Evolutionary conservation across 1,140 invertebrate genomes (phyloP).

Genomic region (Sycobia sp.): DNA sequence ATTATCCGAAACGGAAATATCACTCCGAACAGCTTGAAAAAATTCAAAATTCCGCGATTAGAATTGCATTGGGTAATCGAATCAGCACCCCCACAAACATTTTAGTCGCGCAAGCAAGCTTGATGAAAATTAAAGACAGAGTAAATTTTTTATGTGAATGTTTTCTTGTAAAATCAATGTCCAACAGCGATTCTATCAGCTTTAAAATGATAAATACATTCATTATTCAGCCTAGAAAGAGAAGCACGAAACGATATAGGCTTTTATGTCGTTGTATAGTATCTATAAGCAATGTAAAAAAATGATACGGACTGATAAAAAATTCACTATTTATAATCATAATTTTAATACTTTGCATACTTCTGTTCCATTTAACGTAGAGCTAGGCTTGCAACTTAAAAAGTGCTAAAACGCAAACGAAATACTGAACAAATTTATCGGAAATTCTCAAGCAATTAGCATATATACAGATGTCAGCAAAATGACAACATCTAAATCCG

Average conservation of each 20-base stretch:
- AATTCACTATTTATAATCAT: not conserved
- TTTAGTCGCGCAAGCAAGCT: not conserved
- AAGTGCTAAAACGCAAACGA: not conserved
- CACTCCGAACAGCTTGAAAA: not conserved
- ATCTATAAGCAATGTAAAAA: no score
- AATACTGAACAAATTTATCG: not conserved
- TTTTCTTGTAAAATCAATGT: not conserved
- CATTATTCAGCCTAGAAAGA: no score
- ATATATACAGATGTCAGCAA: constrained; percentile 11
- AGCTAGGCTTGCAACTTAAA: not conserved
- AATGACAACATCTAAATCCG: not conserved
- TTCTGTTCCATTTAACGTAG: not conserved
- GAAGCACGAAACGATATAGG: no score
- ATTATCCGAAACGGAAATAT: not conserved
- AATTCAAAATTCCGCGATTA: constrained; percentile 10
- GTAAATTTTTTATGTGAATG: not conserved
- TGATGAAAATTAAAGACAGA: not conserved
- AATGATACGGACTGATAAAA: not conserved
- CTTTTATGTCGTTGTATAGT: no score
- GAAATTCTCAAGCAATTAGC: not conserved
- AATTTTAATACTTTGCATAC: not conserved
- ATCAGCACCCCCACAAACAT: not conserved
- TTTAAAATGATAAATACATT: no score
- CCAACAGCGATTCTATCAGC: no score
- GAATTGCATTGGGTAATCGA: constrained; percentile 3